Evolutionary conservation across 2,888 invertebrate species (phyloP), one percentile per base, ranked within the genome.

Genomic region (Cataglyphis rosenhaueri): DNA sequence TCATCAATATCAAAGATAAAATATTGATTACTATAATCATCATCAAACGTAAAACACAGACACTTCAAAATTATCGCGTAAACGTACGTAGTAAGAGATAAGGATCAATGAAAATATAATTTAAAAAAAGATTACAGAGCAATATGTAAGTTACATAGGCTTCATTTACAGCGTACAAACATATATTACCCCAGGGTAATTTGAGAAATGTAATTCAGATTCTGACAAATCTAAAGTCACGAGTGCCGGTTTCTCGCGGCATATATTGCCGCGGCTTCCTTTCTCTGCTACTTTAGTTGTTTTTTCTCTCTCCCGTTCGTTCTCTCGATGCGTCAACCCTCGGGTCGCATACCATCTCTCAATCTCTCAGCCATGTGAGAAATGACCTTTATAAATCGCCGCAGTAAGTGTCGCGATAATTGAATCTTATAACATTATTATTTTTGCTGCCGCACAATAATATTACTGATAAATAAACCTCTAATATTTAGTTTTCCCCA

Each of bases 171-270:
- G 79, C 74, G 75, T 83, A 79, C 64, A 81, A 66, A 81, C 83
- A 86, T 87, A 87, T 66, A 88, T 85, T 44, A 64, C 21, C 32
- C 84, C 86, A 86, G 78, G 73, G 81, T 89, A 88, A 91, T 91
- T 86, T 84, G 84, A 89, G 86, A 86, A 91, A 91, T 86, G 88
- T 91, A 88, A 90, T 84, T 91, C 90, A 87, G 88, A 90, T 87
- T 88, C 73, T 86, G 52, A 83, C 68, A 86, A 83, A 88, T 82
- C 83, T 88, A 83, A 85, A 88, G 52, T 89, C 89, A 88, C 84
- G 81, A 88, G 84, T 84, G 85, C 83, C 89, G 83, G 84, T 89
- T 86, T 88, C 86, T 85, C 83, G 85, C 85, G 81, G 87, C 84
- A 90, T 89, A 83, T 86, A 85, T 83, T 81, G 82, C 62, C 64